Percentiles rank a stretch among this genome's conserved stretches.
phyloP scores from a whole-genome alignment of 1,140 invertebrate species.

The Paralvinella palmiformis region DNA sequence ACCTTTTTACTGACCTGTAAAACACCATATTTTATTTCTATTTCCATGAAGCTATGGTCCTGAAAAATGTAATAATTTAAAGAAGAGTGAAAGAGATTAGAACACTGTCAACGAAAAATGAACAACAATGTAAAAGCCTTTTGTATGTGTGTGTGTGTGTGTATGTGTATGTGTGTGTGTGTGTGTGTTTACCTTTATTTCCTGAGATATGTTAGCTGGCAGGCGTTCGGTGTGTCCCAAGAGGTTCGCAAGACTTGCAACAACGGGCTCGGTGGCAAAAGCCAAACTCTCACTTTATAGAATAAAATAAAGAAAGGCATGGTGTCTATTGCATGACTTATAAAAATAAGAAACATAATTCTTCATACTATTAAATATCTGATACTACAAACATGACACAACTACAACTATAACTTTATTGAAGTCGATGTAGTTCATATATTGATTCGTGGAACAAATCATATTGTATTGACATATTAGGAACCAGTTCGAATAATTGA shows the following conservation, averaged over 20 bases:
- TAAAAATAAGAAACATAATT: too few relatives aligned
- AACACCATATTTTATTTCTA: conserved; percentile 88
- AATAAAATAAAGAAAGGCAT: too few relatives aligned
- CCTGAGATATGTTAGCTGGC: conserved; percentile 54
- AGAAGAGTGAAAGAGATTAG: not conserved
- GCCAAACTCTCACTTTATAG: conserved; percentile 77
- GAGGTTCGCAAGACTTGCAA: conserved; percentile 81
- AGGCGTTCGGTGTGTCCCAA: conserved; percentile 56
- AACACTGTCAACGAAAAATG: too few relatives aligned
- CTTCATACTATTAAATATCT: too few relatives aligned
- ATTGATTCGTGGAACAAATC: too few relatives aligned
- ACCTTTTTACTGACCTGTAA: conserved; percentile 68
- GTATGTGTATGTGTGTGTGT: not conserved
- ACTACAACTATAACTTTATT: too few relatives aligned
- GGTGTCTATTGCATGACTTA: too few relatives aligned
- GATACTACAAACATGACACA: too few relatives aligned
- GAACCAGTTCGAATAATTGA: too few relatives aligned
- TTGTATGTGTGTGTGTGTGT: not conserved
- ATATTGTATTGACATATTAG: too few relatives aligned
- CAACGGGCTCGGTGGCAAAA: conserved; percentile 83
- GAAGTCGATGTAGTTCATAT: too few relatives aligned
- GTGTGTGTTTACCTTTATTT: conserved; percentile 41
- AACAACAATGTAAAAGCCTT: too few relatives aligned
- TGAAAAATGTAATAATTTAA: conserved; percentile 23
- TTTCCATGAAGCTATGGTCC: conserved; percentile 80